Evolutionary conservation across 2,888 invertebrate species (phyloP).

Genomic region (Catocala sponsa): DNA sequence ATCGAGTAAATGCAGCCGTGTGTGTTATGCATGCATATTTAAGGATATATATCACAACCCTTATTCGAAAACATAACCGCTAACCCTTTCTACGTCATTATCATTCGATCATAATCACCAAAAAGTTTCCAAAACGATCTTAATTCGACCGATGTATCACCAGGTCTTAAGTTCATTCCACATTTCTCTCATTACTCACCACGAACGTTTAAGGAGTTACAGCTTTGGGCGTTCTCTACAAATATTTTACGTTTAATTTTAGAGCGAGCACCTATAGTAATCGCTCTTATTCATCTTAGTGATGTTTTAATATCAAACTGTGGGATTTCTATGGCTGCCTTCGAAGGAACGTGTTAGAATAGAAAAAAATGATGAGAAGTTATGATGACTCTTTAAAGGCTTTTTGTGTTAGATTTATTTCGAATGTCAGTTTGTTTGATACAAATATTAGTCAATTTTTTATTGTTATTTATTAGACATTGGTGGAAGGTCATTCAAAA

Average conservation of each 20-base stretch:
- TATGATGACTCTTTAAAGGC: background rate
- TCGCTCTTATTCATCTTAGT: slow-evolving; percentile 48
- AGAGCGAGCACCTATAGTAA: slow-evolving; percentile 40
- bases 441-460: background rate
- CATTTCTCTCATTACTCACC: slow-evolving; percentile 46
- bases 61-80: slow-evolving; percentile 8
- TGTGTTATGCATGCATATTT: no score
- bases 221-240: slow-evolving; percentile 40
- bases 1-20: no score
- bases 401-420: background rate
- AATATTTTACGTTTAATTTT: slow-evolving; percentile 48
- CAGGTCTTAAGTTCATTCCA: slow-evolving; percentile 43
- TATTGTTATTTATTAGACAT: background rate
- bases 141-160: slow-evolving; percentile 51
- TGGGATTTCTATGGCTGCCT: slow-evolving; percentile 25
- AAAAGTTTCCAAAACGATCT: slow-evolving; percentile 30
- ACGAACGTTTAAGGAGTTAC: slow-evolving; percentile 37
- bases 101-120: slow-evolving; percentile 33
- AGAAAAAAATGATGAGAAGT: background rate
- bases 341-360: slow-evolving; percentile 1
- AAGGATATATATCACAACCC: no score
- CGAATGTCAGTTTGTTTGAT: background rate
- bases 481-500: no score
- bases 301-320: slow-evolving; percentile 51
- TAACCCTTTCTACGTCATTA: slow-evolving; percentile 24